Conservation (phyloP, 1,140 invertebrate species). For the Tetragnatha versicolor region DNA sequence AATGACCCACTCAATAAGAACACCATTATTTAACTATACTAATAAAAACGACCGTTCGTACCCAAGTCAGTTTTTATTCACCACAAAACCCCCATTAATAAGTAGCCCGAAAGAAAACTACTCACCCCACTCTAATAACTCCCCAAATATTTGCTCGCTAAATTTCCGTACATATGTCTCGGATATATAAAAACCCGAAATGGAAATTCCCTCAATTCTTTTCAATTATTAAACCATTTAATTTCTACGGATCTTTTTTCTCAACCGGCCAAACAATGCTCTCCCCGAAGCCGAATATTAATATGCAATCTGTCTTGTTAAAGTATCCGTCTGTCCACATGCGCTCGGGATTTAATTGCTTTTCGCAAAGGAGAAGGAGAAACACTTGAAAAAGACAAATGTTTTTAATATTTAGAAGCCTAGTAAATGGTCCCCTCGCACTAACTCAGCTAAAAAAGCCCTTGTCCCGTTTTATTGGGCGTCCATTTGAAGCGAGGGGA, state of each 20-base stretch:
- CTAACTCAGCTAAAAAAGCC: not conserved
- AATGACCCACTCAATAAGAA: no score
- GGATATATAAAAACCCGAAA: no score
- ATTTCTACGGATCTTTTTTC: conserved; percentile 33
- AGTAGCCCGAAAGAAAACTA: no score
- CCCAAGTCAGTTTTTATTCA: no score
- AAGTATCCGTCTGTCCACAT: conserved; percentile 39
- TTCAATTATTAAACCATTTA: conserved; percentile 43
- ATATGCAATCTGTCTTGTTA: conserved; percentile 49
- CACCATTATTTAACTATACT: no score
- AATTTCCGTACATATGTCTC: no score
- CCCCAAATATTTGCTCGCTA: no score
- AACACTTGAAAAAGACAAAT: conserved; percentile 44
- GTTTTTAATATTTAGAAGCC: conserved; percentile 48
- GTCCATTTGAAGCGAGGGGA: conserved; percentile 14
- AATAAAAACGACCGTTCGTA: no score
- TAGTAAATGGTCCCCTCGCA: conserved; percentile 25
- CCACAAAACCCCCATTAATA: no score
- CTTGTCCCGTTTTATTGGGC: conserved; percentile 9
- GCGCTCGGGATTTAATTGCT: conserved; percentile 37
- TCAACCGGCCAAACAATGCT: conserved; percentile 21
- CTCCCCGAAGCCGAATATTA: conserved; percentile 26
- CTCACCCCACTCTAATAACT: no score
- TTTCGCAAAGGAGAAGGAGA: not conserved
- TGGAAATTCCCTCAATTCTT: conserved; percentile 30